Evolutionary conservation across 1,140 invertebrate genomes (phyloP).

Genomic region (Tetragonula clypearis): DNA sequence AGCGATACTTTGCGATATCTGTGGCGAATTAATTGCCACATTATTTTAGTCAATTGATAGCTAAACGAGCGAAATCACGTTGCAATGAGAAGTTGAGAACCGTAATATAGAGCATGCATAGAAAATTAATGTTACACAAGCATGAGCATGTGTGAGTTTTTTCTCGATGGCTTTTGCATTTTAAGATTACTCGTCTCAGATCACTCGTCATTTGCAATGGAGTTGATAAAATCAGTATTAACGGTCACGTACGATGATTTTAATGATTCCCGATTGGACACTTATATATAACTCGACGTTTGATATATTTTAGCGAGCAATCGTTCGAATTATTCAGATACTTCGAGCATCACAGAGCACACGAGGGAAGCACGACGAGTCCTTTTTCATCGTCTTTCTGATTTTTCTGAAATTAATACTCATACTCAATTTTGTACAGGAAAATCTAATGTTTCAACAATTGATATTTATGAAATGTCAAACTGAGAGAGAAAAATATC

Average conservation of each 20-base stretch:
- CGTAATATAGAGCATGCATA: conserved; percentile 53
- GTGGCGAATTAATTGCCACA: background rate
- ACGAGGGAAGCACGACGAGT: background rate
- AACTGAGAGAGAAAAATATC: background rate
- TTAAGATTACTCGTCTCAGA: conserved; percentile 19
- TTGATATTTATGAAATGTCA: background rate
- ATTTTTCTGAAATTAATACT: background rate
- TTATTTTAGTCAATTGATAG: background rate
- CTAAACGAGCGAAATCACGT: background rate
- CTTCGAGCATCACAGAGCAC: background rate
- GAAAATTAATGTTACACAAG: conserved; percentile 50
- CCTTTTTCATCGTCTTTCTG: background rate
- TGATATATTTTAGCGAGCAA: conserved; percentile 8
- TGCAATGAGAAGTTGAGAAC: conserved; percentile 1
- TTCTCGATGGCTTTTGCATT: conserved; percentile 59
- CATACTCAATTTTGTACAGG: background rate
- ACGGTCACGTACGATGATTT: conserved; percentile 15
- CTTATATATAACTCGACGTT: background rate
- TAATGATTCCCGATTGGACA: background rate
- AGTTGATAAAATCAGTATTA: conserved; percentile 49
- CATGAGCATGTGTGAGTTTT: conserved; percentile 72
- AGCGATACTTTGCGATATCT: background rate
- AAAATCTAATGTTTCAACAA: background rate
- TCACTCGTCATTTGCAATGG: background rate
- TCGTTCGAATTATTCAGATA: conserved; percentile 6